Percentiles rank a stretch among this genome's conserved stretches.
These are phyloP conservation scores for Urosaurus nigricauda DNA, from an alignment of 2,797 vertebrate genomes.

Conservation along the genomic window DNA sequence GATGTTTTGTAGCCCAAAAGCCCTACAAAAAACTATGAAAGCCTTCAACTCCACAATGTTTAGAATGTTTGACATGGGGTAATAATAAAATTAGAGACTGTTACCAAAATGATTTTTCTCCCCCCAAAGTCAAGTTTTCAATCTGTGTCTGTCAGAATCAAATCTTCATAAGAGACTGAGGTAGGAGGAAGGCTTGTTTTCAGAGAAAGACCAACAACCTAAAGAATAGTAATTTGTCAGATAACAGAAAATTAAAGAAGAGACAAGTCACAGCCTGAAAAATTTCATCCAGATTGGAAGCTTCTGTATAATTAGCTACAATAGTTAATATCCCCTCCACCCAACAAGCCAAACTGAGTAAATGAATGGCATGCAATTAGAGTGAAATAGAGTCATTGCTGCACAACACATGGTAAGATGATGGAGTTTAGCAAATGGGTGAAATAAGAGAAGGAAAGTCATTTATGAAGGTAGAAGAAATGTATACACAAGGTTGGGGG, in stretches of 20 bases:
- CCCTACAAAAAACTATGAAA: no score
- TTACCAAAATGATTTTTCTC: conserved; percentile 26
- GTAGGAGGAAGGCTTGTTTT: conserved; percentile 20
- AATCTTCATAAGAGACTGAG: conserved; percentile 62
- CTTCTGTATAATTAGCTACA: conserved; percentile 73
- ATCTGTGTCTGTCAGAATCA: conserved; percentile 66
- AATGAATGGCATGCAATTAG: conserved; percentile 67
- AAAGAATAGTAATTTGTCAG: conserved; percentile 71
- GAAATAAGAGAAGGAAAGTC: conserved; percentile 4
- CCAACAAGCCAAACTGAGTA: conserved; percentile 33
- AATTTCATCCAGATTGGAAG: conserved; percentile 76
- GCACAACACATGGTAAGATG: conserved; percentile 39
- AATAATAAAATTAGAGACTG: conserved; percentile 57
- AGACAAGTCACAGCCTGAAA: conserved; percentile 66
- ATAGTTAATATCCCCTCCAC: conserved; percentile 52
- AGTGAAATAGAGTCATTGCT: conserved; percentile 45
- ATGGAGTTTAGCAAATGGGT: conserved; percentile 27
- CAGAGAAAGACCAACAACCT: conserved; percentile 67
- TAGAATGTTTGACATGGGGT: not conserved
- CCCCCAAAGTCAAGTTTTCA: conserved; percentile 58
- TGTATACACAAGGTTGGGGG: not conserved
- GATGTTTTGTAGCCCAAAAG: no score
- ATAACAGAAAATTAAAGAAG: conserved; percentile 78
- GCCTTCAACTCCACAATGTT: no score
- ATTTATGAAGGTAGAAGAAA: conserved; percentile 31